Conservation (phyloP, 2,113 vertebrate species). For the Prietella phreatophila region DNA sequence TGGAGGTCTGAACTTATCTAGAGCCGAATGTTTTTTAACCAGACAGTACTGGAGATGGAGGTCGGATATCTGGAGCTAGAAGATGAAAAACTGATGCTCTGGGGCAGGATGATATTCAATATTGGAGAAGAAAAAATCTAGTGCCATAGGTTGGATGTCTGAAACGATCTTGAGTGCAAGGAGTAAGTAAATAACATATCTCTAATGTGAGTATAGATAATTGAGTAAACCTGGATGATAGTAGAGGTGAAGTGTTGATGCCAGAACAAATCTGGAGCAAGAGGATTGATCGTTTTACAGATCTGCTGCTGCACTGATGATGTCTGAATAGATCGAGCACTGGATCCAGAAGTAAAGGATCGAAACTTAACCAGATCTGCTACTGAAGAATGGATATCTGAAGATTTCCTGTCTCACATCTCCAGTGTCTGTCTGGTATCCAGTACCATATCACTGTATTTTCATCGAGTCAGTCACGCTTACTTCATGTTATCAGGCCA, state of each 20-base stretch:
- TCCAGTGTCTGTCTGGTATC: neutral
- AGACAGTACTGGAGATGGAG: too few relatives aligned
- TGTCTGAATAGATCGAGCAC: neutral
- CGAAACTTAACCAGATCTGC: neutral
- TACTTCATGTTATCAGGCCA: slow-evolving; percentile 2
- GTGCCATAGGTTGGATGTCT: neutral
- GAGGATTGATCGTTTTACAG: neutral
- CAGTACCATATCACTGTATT: neutral
- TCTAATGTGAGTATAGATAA: neutral
- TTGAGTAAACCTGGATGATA: neutral
- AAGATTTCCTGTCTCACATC: neutral
- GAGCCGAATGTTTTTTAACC: neutral
- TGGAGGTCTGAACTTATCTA: neutral
- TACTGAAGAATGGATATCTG: neutral
- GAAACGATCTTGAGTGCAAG: neutral
- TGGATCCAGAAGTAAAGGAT: neutral
- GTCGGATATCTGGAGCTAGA: neutral
- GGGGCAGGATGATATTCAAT: neutral
- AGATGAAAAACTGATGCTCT: neutral
- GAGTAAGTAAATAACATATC: neutral
- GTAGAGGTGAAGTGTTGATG: neutral
- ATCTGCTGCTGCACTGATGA: neutral
- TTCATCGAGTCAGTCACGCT: neutral
- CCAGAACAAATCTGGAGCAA: neutral
- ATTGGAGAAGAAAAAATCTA: neutral